phyloP scores from a whole-genome alignment of 1,140 invertebrate genomes.

The Whitmania pigra region DNA sequence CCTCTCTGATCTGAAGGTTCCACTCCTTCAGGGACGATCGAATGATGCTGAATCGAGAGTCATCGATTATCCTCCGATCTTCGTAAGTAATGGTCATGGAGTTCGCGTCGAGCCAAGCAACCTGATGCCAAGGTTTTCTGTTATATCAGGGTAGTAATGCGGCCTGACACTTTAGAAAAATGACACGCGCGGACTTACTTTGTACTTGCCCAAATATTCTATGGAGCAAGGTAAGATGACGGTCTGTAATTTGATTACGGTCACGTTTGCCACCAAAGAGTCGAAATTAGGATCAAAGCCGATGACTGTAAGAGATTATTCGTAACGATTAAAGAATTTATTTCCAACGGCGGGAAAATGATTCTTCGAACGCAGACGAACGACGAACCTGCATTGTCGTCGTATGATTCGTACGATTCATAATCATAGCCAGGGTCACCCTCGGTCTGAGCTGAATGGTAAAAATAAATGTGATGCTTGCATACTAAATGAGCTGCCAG shows the following conservation, averaged over 20 bases:
- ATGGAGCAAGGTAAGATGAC: slow-evolving; percentile 84
- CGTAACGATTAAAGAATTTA: neutral
- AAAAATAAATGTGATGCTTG: too few species aligned
- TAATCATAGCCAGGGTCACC: slow-evolving; percentile 19
- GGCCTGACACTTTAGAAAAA: too few species aligned
- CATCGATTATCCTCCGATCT: slow-evolving; percentile 33
- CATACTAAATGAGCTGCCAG: too few species aligned
- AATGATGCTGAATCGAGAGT: slow-evolving; percentile 24
- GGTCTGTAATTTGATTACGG: slow-evolving; percentile 73
- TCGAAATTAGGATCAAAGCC: slow-evolving; percentile 50
- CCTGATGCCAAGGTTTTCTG: slow-evolving; percentile 25
- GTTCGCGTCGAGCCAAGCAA: slow-evolving; percentile 35
- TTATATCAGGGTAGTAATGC: too few species aligned
- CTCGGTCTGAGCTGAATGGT: slow-evolving; percentile 20
- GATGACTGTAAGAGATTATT: slow-evolving; percentile 20
- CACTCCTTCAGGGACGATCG: slow-evolving; percentile 30
- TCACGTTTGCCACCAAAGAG: slow-evolving; percentile 79
- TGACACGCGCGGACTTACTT: slow-evolving; percentile 10
- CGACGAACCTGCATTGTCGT: slow-evolving; percentile 12
- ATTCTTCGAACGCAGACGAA: too few species aligned
- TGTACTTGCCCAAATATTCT: slow-evolving; percentile 61
- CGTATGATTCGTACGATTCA: slow-evolving; percentile 7
- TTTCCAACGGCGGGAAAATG: neutral
- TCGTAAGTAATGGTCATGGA: slow-evolving; percentile 32
- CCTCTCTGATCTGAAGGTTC: slow-evolving; percentile 34